Evolutionary conservation across 2,113 vertebrate species (phyloP).

Genomic region (Semicossyphus pulcher): DNA sequence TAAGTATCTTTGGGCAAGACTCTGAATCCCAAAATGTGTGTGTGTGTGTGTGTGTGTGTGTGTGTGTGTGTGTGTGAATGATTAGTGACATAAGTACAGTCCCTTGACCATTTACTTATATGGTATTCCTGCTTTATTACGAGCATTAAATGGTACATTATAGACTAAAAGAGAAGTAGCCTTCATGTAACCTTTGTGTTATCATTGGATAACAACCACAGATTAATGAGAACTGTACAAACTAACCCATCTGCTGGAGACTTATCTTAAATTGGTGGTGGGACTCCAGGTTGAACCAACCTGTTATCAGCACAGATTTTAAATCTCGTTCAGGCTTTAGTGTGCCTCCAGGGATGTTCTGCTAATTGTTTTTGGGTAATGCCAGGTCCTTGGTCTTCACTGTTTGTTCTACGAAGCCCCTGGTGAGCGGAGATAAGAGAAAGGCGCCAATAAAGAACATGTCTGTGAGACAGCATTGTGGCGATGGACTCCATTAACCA

Average conservation of each 20-base stretch:
- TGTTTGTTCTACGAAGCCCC: conserved; percentile 42
- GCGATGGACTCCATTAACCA: conserved; percentile 16
- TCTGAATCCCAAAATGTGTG: too few relatives aligned
- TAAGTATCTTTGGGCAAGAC: too few relatives aligned
- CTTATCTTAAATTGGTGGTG: neutral
- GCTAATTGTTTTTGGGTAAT: conserved; percentile 44
- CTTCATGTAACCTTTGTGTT: neutral
- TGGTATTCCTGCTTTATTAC: neutral
- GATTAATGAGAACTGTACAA: conserved; percentile 15
- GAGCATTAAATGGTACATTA: neutral
- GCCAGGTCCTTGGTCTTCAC: conserved; percentile 6
- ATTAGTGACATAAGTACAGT: too few relatives aligned
- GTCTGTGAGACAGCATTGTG: conserved; percentile 16
- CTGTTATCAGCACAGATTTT: conserved; percentile 11
- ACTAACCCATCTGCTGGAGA: neutral
- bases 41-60: too few relatives aligned
- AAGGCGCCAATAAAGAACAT: conserved; percentile 15
- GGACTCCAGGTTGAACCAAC: conserved; percentile 25
- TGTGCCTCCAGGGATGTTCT: conserved; percentile 21
- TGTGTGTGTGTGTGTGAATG: too few relatives aligned
- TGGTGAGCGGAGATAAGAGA: conserved; percentile 48
- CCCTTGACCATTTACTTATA: neutral
- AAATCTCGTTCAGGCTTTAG: conserved; percentile 31
- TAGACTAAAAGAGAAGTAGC: neutral
- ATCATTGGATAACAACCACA: neutral